Base-by-base conservation (phyloP, 1,140 invertebrate species). In the Steinernema khuongi region DNA sequence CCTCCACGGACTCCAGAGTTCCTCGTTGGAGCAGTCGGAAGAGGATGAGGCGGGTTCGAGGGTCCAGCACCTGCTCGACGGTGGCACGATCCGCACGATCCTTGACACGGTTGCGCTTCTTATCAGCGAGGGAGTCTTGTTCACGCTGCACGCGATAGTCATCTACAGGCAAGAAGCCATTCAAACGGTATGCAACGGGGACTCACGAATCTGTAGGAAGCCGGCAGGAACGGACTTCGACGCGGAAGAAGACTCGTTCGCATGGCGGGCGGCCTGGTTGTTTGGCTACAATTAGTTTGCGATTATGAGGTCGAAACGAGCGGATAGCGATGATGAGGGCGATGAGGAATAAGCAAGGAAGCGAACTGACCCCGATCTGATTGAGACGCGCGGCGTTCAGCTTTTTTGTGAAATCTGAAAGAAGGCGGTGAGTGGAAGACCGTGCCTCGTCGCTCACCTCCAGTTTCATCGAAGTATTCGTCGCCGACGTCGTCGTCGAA, bases 41-140 rank as follows among this genome's bases (percentile, higher is more conserved):
- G 0, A 99, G 86, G 79, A 98, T 96, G 90, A 96, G 93, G 83
- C 93, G 89, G 0, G 95, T 98, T 7, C 92, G 87, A 0, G 93
- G 93, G 88, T 99, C 96, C 90, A 99, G 91, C 0, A 97, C 96
- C 87, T 96, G 93, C 85, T 97, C 95, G 2, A 91, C 93, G 0
- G 96, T 98, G 0, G 96, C 96, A 72, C 94, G 88, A 87, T 98
- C 94, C 81, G 92, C 90, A 86, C 98, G 97, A 83, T 99, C 97
- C 85, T 94, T 94, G 0, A 89, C 88, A 79, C 92, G 88, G 2
- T 90, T 88, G 72, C 91, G 89, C 72, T 50, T 77, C 18, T 73
- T 68, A 28, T 81, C 74, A 22, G 74, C 74, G 31, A 50, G 71
- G 11, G 41, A 26, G 41, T 74, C 71, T 28, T 71, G 69, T 70